These are phyloP conservation scores for Sebastes schlegelii DNA, from an alignment of 2,113 vertebrate genomes.

Conservation along the genomic window DNA sequence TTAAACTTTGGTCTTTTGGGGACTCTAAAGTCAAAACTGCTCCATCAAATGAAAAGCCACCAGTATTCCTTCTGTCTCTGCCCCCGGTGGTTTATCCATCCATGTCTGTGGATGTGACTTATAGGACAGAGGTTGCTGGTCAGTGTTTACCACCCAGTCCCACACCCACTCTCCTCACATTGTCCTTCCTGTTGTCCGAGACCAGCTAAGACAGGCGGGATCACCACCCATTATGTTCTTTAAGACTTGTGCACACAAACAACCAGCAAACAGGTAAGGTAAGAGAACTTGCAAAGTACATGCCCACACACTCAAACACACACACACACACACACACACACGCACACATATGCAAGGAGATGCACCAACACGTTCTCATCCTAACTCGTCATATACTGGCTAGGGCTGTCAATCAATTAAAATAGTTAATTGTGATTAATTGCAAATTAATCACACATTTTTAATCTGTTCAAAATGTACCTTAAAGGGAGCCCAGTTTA, in stretches of 20 bases:
- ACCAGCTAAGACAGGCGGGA: constrained; percentile 68
- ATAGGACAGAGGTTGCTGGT: constrained; percentile 1
- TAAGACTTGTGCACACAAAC: constrained; percentile 71
- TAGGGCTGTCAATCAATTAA: no score
- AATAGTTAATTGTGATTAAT: no score
- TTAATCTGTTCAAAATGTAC: no score
- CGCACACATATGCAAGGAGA: background rate
- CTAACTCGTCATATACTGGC: no score
- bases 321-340: background rate
- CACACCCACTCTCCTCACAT: constrained; percentile 60
- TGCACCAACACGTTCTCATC: background rate
- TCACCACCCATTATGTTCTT: constrained; percentile 69
- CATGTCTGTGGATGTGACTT: constrained; percentile 29
- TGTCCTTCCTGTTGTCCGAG: constrained; percentile 54
- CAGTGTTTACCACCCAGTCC: constrained; percentile 54
- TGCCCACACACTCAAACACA: background rate
- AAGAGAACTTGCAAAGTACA: constrained; percentile 38
- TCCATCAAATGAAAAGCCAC: background rate
- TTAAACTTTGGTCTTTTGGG: no score
- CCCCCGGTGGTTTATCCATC: background rate
- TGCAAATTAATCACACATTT: no score
- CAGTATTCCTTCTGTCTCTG: background rate
- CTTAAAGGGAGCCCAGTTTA: no score
- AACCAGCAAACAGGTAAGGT: constrained; percentile 16
- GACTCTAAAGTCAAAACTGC: no score